Conservation (phyloP, 2,113 vertebrate genomes). For the Acanthochromis polyacanthus region DNA sequence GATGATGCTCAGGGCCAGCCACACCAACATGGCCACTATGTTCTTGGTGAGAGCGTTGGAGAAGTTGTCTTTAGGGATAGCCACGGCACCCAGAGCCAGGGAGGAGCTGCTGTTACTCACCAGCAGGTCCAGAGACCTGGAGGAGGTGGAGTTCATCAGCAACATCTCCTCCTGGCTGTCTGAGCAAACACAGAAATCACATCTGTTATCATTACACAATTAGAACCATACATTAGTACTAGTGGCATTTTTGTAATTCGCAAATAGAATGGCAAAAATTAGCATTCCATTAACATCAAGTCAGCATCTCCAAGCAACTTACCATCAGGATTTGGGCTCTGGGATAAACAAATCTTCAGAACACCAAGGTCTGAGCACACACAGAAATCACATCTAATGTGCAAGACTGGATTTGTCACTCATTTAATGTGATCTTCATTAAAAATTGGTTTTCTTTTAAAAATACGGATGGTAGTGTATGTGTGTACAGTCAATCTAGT, state of each 20-base stretch:
- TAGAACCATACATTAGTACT: no score
- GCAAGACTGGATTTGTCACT: no score
- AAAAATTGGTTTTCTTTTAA: no score
- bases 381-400: no score
- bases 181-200: no score
- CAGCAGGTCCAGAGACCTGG: slow-evolving; percentile 13
- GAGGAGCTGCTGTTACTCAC: slow-evolving; percentile 49
- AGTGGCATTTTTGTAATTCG: no score
- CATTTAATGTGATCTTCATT: no score
- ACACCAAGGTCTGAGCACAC: slow-evolving; percentile 33
- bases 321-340: background rate
- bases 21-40: slow-evolving; percentile 83
- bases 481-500: no score
- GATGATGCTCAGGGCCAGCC: slow-evolving; percentile 81
- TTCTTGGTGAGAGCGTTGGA: slow-evolving; percentile 80
- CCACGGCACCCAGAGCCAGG: slow-evolving; percentile 13
- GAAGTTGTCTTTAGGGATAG: slow-evolving; percentile 76
- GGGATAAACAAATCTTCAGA: slow-evolving; percentile 14
- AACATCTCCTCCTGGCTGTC: slow-evolving; percentile 10
- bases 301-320: background rate
- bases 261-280: no score
- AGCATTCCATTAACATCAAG: background rate
- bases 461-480: no score
- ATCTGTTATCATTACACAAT: no score
- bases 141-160: slow-evolving; percentile 65